phyloP scores from a whole-genome alignment of 2,888 invertebrate species.

The Drosophila limbata region DNA sequence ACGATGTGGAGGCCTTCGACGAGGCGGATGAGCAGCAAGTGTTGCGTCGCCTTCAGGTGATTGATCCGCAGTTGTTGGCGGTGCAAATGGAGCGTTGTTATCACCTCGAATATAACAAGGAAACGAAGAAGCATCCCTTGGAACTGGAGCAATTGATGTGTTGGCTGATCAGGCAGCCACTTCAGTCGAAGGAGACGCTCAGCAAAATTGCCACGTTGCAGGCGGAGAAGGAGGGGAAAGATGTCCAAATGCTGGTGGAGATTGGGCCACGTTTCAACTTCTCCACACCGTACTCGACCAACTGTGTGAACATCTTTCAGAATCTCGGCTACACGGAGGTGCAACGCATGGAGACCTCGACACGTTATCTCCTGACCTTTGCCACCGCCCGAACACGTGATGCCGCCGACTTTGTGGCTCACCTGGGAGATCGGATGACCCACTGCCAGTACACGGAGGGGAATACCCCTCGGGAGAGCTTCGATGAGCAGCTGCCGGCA shows the following conservation, averaged over 20 bases:
- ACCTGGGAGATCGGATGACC: constrained; percentile 97
- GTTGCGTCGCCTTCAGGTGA: constrained; percentile 86
- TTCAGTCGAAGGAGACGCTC: constrained; percentile 87
- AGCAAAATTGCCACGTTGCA: constrained; percentile 56
- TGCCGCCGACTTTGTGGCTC: constrained; percentile 85
- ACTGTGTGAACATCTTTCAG: constrained; percentile 97
- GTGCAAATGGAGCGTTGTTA: constrained; percentile 90
- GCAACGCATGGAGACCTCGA: constrained; percentile 92
- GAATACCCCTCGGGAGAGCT: constrained; percentile 88
- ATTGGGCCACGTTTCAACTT: constrained; percentile 97
- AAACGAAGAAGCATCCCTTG: constrained; percentile 79
- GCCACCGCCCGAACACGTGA: constrained; percentile 30
- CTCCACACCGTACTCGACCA: constrained; percentile 97
- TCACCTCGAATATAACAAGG: constrained; percentile 88
- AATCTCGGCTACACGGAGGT: constrained; percentile 92
- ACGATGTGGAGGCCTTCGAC: constrained; percentile 70
- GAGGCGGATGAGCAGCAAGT: constrained; percentile 87
- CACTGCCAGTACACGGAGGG: constrained; percentile 92
- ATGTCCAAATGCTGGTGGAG: constrained; percentile 88
- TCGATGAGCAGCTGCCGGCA: constrained; percentile 89
- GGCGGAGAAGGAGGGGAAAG: constrained; percentile 82
- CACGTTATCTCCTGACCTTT: constrained; percentile 90
- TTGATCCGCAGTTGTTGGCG: constrained; percentile 63
- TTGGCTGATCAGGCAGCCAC: constrained; percentile 92
- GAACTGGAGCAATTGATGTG: constrained; percentile 87